Base-by-base conservation (phyloP, 1,140 invertebrate species). In the Neotoxoptera formosana region DNA sequence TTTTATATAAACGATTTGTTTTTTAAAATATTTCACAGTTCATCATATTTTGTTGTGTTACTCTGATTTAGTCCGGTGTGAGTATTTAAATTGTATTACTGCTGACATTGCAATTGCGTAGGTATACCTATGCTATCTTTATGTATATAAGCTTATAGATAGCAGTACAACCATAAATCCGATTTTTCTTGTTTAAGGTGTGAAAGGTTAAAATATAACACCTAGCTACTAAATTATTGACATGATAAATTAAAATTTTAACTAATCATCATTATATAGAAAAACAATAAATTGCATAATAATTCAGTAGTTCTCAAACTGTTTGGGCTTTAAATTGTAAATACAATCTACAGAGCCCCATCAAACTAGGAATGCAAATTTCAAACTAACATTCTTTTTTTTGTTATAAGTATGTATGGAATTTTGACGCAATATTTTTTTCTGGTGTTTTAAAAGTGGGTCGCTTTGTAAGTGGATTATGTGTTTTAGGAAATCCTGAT, bases 201-300 rank as follows among this genome's bases (percentile, higher is more conserved):
- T 76, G 60, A 76, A 76, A 76, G 60, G 14, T 76, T 76, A 76
- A 76, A 34, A 76, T 76, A 67, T 76, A 76, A 76, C n/a, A 76
- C n/a, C 60, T n/a, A 76, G 4, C 30, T n/a, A 76, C 4, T 76
- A 34, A 76, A n/a, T n/a, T 76, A 76, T 76, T 76, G 60, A 17
- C 1, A 76, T n/a, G 14, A 76, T 7, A 4, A 76, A n/a, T 76
- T 76, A 76, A 17, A n/a, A 67, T n/a, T 76, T n/a, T 76, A 76
- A 76, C 6, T 67, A 17, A 76, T 76, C 9, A n/a, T 76, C 14
- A 76, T 76, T 76, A 7, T 76, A 7, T 76, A 0, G 30, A n/a
- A 41, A 76, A 67, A 76, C 17, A n/a, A 53, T n/a, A n/a, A n/a
- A n/a, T 53, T 53, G 21, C 17, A 11, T 20, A 20, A 51, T 51